These are phyloP conservation scores for Eristalis pertinax DNA, from an alignment of 2,888 invertebrate genomes.

Conservation along the genomic window DNA sequence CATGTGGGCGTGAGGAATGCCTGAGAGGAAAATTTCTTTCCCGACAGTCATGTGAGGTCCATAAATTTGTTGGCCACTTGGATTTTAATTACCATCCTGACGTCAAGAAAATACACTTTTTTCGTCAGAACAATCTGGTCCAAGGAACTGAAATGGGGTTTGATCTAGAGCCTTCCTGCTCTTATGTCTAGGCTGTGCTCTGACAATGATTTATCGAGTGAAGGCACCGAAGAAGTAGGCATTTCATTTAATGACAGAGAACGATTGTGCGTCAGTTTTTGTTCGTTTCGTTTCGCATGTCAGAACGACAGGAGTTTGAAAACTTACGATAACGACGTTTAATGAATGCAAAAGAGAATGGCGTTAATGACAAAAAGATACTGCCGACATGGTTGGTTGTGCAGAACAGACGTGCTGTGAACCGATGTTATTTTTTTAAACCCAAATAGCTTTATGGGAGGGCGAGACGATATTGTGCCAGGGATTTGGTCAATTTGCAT, in stretches of 20 bases:
- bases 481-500: neutral
- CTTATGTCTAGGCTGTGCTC: no score
- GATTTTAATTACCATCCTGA: conserved; percentile 25
- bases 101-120: neutral
- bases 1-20: neutral
- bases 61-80: conserved; percentile 19
- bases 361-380: neutral
- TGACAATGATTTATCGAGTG: neutral
- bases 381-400: neutral
- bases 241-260: neutral
- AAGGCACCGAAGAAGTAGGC: no score
- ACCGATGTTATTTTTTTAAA: neutral
- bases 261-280: neutral
- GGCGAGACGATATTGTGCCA: no score
- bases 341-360: neutral
- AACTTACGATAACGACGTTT: neutral
- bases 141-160: neutral
- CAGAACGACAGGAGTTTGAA: no score
- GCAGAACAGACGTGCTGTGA: neutral
- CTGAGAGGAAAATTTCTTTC: conserved; percentile 1
- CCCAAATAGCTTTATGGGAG: neutral
- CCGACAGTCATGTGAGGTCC: conserved; percentile 20
- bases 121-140: neutral
- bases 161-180: neutral
- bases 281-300: neutral